Base-by-base conservation (phyloP, 2,113 vertebrate species). In the Barbus barbus region DNA sequence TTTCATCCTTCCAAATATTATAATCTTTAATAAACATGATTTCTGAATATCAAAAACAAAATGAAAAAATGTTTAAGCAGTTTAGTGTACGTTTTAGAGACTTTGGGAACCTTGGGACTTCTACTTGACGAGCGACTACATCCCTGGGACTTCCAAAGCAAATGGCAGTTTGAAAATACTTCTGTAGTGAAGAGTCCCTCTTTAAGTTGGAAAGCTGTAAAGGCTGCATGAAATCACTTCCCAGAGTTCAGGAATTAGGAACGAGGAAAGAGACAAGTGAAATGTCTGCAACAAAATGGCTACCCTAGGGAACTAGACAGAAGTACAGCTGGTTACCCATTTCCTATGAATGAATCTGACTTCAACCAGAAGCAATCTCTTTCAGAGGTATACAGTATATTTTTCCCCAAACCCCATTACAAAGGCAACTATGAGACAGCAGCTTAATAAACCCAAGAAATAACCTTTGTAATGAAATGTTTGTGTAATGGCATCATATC, bases 341-440 rank as follows among this genome's bases (percentile, higher is more conserved):
- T 83, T 85, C 69, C 76, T 85, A 83, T 71, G 84, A 84, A 88
- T 89, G 87, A 82, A 63, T 82, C 78, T 79, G 48, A 85, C 83
- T 86, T 89, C 84, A 76, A 75, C 80, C 71, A 88, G 78, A 91
- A 86, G 89, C 41, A 31, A 86, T 74, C 78, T 90, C 83, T 84
- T 86, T 78, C 83, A 89, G 91, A 89, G 80, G 89, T 86, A 88
- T 84, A 88, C 84, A 87, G 88, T 86, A 85, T 89, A 86, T 86
- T 86, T 87, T 83, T 56, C 53, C 89, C 86, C 89, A 75, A 88
- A 85, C 87, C 75, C 69, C 76, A 83, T 88, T 90, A 91, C 89
- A 22, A 95, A 95, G 94, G 94, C 94, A 94, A 94, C 93, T 92
- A 91, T 90, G 90, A 86, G 86, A 85, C 74, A 89, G 92, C 87